These are phyloP conservation scores for Palloptera scutellata DNA, from an alignment of 2,888 invertebrate genomes.

Conservation along the genomic window DNA sequence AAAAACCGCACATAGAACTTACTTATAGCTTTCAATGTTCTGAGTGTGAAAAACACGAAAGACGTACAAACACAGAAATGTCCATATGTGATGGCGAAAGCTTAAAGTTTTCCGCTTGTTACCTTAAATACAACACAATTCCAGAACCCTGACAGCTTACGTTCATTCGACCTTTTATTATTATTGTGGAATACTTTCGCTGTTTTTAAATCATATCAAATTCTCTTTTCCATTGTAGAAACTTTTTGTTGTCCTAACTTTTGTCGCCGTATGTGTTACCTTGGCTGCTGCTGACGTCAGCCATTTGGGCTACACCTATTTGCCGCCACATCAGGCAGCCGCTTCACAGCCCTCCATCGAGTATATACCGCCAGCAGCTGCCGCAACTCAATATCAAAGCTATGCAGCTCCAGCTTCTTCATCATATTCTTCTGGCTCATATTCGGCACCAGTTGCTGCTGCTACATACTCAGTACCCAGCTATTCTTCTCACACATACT, in stretches of 20 bases:
- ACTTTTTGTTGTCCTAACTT: constrained; percentile 43
- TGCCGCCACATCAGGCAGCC: constrained; percentile 48
- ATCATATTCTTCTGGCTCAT: neutral
- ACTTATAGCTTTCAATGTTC: too few relatives aligned
- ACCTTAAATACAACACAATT: too few relatives aligned
- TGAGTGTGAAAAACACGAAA: too few relatives aligned
- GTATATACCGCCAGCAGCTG: constrained; percentile 20
- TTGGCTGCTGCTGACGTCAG: constrained; percentile 60
- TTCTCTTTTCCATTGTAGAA: constrained; percentile 36
- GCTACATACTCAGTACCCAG: constrained; percentile 18
- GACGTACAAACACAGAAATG: too few relatives aligned
- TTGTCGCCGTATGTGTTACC: constrained; percentile 50
- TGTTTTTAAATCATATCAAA: neutral
- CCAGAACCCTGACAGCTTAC: too few relatives aligned
- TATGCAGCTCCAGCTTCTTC: neutral
- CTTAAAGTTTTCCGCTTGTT: too few relatives aligned
- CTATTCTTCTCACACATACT: constrained; percentile 11
- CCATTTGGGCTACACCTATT: constrained; percentile 52
- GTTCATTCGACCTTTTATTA: too few relatives aligned
- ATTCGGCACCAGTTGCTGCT: constrained; percentile 21
- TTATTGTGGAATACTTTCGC: neutral
- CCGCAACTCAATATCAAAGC: neutral
- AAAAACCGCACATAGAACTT: too few relatives aligned
- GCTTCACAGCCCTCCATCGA: constrained; percentile 13
- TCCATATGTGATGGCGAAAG: too few relatives aligned